Conservation (phyloP, 2,113 vertebrate species). For the Odocoileus hemionus region DNA sequence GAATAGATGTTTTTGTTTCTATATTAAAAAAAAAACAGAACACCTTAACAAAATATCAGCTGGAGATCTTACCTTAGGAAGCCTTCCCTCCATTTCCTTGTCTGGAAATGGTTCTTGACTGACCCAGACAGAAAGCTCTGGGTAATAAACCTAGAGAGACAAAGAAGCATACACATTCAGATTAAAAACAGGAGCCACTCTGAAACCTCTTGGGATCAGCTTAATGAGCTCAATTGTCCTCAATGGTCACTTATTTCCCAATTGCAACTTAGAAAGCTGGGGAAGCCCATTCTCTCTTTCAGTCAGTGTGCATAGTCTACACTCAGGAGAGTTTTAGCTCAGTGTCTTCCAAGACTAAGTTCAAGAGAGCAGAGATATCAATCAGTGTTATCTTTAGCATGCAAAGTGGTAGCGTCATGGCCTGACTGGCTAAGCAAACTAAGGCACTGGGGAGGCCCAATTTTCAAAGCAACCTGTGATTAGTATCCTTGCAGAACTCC, state of each 20-base stretch:
- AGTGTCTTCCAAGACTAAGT: not conserved
- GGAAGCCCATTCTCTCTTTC: not conserved
- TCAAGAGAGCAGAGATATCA: not conserved
- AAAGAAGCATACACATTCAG: constrained; percentile 69
- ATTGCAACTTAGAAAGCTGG: not conserved
- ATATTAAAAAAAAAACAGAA: not conserved
- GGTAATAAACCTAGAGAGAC: constrained; percentile 76
- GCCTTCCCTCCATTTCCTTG: constrained; percentile 77
- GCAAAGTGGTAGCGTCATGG: not conserved
- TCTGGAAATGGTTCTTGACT: constrained; percentile 78
- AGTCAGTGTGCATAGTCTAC: not conserved
- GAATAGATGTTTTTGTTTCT: not conserved
- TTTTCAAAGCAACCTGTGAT: not conserved
- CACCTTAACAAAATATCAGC: not conserved
- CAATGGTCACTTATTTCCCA: not conserved
- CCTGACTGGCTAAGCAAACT: not conserved
- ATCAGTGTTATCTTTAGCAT: not conserved
- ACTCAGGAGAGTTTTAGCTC: not conserved
- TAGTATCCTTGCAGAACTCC: not conserved
- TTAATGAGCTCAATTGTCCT: not conserved
- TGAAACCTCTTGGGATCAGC: not conserved
- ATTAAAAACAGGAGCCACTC: constrained; percentile 39
- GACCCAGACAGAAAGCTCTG: constrained; percentile 67
- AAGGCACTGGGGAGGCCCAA: not conserved
- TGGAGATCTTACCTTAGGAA: constrained; percentile 79